Evolutionary conservation across 1,140 invertebrate genomes (phyloP).

Genomic region (Eumeta japonica): DNA sequence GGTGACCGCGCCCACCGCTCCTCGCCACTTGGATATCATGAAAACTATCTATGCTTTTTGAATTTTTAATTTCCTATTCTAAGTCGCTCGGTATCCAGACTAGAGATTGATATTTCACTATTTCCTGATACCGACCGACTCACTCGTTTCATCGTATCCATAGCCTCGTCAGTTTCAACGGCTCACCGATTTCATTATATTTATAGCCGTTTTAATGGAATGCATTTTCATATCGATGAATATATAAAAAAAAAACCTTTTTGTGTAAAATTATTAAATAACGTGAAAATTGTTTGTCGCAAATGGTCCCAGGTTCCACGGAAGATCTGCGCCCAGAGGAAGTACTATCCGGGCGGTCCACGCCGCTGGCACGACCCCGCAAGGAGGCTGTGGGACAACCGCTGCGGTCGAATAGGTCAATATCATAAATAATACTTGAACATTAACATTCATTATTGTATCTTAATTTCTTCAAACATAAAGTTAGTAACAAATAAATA

Average conservation of each 20-base stretch:
- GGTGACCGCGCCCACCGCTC: constrained; percentile 23
- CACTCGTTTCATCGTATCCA: background rate
- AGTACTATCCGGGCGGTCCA: constrained; percentile 49
- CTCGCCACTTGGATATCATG: background rate
- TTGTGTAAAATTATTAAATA: too few species aligned
- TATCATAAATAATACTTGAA: constrained; percentile 2
- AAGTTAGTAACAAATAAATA: too few species aligned
- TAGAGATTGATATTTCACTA: background rate
- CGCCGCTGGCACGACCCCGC: constrained; percentile 50
- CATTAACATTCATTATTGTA: constrained; percentile 5
- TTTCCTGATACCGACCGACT: background rate
- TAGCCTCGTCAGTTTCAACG: background rate
- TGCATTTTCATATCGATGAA: too few species aligned
- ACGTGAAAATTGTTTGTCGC: too few species aligned
- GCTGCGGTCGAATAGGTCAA: constrained; percentile 47
- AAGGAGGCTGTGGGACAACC: constrained; percentile 50
- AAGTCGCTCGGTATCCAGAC: background rate
- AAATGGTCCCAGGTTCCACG: constrained; percentile 37
- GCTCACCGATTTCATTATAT: background rate
- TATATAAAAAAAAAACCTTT: too few species aligned
- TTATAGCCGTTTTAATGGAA: too few species aligned
- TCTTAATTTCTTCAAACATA: too few species aligned
- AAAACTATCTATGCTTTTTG: too few species aligned
- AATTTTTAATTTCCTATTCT: too few species aligned
- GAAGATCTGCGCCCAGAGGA: constrained; percentile 48